These are phyloP conservation scores for Andrena bucephala DNA, from an alignment of 2,888 invertebrate species.

Conservation along the genomic window DNA sequence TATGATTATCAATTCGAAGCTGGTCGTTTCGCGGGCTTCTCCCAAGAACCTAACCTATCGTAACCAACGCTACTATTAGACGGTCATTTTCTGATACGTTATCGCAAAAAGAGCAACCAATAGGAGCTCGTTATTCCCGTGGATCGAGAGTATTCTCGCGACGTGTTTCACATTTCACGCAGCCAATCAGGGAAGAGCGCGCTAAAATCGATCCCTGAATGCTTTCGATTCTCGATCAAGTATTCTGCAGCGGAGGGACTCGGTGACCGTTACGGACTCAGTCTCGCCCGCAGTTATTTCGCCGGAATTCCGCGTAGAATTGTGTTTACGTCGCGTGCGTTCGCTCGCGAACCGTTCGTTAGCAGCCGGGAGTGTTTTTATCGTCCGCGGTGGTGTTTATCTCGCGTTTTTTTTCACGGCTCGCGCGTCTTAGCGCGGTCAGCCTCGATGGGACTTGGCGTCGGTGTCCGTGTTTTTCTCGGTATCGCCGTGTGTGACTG, in stretches of 20 bases:
- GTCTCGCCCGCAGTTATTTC: background rate
- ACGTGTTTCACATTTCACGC: constrained; percentile 11
- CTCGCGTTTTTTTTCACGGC: background rate
- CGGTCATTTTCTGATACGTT: background rate
- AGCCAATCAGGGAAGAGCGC: background rate
- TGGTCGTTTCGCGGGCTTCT: background rate
- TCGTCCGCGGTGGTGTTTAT: constrained; percentile 3
- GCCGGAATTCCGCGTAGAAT: background rate
- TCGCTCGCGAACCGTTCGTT: background rate
- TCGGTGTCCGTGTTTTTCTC: constrained; percentile 27
- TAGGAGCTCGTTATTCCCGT: background rate
- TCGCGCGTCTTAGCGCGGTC: background rate
- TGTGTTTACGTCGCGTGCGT: background rate
- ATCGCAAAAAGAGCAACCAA: constrained; percentile 6
- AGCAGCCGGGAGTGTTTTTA: background rate
- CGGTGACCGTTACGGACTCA: background rate
- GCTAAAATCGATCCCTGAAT: background rate
- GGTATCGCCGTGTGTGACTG: constrained; percentile 77
- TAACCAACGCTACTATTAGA: background rate
- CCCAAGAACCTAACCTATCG: background rate
- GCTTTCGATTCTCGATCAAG: constrained; percentile 17
- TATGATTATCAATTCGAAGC: background rate
- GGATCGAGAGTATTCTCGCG: background rate
- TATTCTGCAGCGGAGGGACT: background rate
- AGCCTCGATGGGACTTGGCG: constrained; percentile 4